These are phyloP conservation scores for Metallyticus violacea DNA, from an alignment of 2,888 invertebrate genomes.

Conservation along the genomic window DNA sequence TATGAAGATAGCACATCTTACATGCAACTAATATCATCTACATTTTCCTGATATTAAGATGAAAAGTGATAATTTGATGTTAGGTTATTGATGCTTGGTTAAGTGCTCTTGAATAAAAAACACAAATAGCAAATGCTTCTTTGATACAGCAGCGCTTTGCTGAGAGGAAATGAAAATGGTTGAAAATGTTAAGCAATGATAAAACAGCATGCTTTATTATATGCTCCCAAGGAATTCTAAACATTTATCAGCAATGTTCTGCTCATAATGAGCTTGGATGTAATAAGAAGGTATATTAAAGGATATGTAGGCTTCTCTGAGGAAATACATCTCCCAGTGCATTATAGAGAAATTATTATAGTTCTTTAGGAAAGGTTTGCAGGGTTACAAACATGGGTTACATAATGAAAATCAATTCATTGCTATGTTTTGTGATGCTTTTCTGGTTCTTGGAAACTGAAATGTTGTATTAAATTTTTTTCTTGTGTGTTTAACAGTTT, in stretches of 20 bases:
- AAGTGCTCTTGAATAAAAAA: not conserved
- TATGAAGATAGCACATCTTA: not conserved
- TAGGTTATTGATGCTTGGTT: not conserved
- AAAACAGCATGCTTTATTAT: not conserved
- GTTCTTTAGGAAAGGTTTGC: too few species aligned
- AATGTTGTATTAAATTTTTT: too few species aligned
- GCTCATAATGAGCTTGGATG: not conserved
- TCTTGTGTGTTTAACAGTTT: too few species aligned
- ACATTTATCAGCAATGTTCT: not conserved
- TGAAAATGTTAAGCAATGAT: not conserved
- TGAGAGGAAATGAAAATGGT: not conserved
- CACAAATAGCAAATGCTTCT: not conserved
- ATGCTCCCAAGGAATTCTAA: not conserved
- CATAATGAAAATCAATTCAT: too few species aligned
- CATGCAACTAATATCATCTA: not conserved
- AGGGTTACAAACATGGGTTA: too few species aligned
- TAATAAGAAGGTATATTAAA: not conserved
- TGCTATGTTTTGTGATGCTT: too few species aligned
- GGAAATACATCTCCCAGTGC: too few species aligned
- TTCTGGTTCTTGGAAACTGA: too few species aligned
- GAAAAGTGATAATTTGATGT: not conserved
- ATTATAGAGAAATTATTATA: too few species aligned
- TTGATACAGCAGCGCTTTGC: not conserved
- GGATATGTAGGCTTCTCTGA: not conserved
- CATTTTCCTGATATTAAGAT: not conserved